Evolutionary conservation across 64 coral and sea anemone genomes (phyloP), one percentile per base, ranked within the genome.

Genomic region (Montipora cactus): DNA sequence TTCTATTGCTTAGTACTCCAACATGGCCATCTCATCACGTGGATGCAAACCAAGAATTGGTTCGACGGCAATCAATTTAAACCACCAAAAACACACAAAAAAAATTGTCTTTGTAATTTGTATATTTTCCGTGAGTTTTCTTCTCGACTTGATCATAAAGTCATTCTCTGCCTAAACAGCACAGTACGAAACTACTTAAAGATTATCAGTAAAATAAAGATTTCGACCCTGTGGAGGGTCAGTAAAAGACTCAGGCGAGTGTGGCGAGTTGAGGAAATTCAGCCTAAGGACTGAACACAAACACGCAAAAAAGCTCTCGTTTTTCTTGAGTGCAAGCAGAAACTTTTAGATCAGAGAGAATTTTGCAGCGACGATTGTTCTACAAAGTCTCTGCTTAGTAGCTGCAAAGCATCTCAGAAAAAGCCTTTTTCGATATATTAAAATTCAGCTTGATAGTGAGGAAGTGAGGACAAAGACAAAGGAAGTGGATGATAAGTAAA

Each of bases 171-270:
- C 16, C n/a, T n/a, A 51, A 1, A 72, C 64, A 78, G 76, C 46
- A 12, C 22, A 47, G 20, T 20, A 86, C 19, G 48, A 48, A 86
- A 71, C 71, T 49, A 86, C 45, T 67, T 28, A 47, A 67, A 21
- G 80, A 86, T 71, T 22, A 50, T 86, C n/a, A 71, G 67, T 86
- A 71, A 86, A 86, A 86, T 71, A 86, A 64, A 86, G 47, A 72
- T 50, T 86, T 19, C 6, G 62, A 51, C 44, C 15, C 67, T 18
- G 64, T 14, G 23, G 7, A 25, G 67, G 11, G 46, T 64, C 61
- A 15, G 61, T 69, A 71, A 86, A 67, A 86, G 44, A 18, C 18
- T 10, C 44, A 71, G 0, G 81, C 61, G 44, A 81, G 19, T 86
- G 82, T 22, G 82, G 66, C 82, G 66, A 71, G 62, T 86, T 45